Percentiles rank a stretch among this genome's conserved stretches.
These are phyloP conservation scores for Mesorhabditis spiculigera DNA, from an alignment of 2,888 invertebrate genomes.

Conservation along the genomic window DNA sequence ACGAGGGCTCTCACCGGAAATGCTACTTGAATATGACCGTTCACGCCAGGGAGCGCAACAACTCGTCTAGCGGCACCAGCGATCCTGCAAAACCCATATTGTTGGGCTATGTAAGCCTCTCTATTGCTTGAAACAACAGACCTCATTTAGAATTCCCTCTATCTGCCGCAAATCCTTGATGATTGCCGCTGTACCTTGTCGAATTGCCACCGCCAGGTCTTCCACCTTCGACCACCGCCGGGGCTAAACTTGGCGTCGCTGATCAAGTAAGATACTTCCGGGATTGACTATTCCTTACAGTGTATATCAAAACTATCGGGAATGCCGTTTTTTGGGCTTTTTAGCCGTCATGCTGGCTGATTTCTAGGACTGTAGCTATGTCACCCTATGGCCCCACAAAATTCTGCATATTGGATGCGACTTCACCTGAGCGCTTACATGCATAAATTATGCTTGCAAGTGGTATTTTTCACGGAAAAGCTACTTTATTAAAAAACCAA, in stretches of 20 bases:
- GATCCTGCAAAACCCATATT: conserved; percentile 30
- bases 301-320: too few relatives aligned
- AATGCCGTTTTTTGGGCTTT: too few relatives aligned
- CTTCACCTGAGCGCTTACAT: too few relatives aligned
- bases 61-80: background rate
- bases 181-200: conserved; percentile 52
- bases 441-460: too few relatives aligned
- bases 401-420: background rate
- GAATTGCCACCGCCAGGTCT: conserved; percentile 52
- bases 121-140: background rate
- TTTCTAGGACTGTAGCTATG: background rate
- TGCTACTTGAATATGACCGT: conserved; percentile 47
- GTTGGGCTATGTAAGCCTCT: conserved; percentile 38
- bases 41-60: conserved; percentile 29
- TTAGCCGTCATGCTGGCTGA: too few relatives aligned
- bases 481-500: too few relatives aligned
- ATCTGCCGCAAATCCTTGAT: conserved; percentile 50
- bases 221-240: conserved; percentile 45
- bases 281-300: background rate
- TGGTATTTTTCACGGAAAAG: too few relatives aligned
- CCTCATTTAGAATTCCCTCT: conserved; percentile 29
- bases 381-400: background rate
- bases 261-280: background rate
- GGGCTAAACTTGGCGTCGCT: conserved; percentile 9
- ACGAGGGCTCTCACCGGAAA: background rate